These are phyloP conservation scores for Tautogolabrus adspersus DNA, from an alignment of 2,113 vertebrate species.

Conservation along the genomic window DNA sequence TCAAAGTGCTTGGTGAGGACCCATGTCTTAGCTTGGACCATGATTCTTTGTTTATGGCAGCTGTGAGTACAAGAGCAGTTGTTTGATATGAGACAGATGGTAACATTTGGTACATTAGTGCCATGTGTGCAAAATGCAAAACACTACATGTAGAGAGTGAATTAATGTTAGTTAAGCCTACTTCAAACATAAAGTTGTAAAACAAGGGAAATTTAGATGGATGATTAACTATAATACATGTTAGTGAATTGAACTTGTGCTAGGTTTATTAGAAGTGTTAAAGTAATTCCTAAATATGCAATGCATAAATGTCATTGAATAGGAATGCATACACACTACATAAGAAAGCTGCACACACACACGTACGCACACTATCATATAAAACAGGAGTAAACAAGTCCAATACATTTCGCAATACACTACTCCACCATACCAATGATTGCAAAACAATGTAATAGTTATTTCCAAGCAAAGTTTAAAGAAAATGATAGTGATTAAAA, in stretches of 20 bases:
- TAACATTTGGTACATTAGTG: neutral
- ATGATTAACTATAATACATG: neutral
- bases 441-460: neutral
- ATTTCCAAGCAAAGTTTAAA: neutral
- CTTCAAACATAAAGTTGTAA: neutral
- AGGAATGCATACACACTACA: neutral
- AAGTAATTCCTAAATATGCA: neutral
- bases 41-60: constrained; percentile 43
- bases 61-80: constrained; percentile 24
- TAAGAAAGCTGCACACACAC: neutral
- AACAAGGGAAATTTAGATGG: too few species aligned
- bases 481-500: neutral
- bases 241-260: neutral
- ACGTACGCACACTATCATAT: neutral
- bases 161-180: neutral
- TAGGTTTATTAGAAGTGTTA: neutral
- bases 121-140: neutral
- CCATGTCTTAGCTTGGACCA: constrained; percentile 84
- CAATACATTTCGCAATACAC: too few species aligned
- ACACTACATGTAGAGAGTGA: neutral
- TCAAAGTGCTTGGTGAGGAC: constrained; percentile 87
- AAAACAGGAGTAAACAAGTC: neutral
- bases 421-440: neutral
- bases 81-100: neutral
- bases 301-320: neutral